Evolutionary conservation across 2,888 invertebrate species (phyloP).

Genomic region (Pherbina coryleti): DNA sequence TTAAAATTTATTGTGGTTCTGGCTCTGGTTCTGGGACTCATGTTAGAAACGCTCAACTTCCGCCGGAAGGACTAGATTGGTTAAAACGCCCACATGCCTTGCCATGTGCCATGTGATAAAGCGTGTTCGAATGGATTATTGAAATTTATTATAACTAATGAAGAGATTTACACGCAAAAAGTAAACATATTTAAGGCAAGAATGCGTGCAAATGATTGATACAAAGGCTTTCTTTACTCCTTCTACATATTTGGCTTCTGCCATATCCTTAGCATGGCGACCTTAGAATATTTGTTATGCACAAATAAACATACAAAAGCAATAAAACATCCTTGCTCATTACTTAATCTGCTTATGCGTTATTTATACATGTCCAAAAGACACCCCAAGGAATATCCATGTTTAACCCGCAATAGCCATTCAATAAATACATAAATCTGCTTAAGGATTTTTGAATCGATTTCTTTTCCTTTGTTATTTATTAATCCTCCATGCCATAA

Average conservation of each 20-base stretch:
- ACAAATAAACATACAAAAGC: not conserved
- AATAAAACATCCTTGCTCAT: not conserved
- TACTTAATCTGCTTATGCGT: not conserved
- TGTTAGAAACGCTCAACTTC: not conserved
- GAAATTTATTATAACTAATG: constrained; percentile 16
- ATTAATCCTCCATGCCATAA: not conserved
- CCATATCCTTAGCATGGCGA: not conserved
- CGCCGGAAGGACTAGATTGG: not conserved
- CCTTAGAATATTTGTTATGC: not conserved
- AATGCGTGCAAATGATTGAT: not conserved
- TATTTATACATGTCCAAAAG: not conserved
- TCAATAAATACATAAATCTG: constrained; percentile 60
- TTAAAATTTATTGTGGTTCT: not conserved
- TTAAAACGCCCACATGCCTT: not conserved
- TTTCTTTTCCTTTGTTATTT: constrained; percentile 51
- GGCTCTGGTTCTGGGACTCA: not conserved
- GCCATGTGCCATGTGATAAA: not conserved
- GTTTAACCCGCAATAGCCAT: constrained; percentile 41
- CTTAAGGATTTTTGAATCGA: constrained; percentile 60
- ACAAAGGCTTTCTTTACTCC: not conserved
- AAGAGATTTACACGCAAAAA: not conserved
- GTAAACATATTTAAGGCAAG: not conserved
- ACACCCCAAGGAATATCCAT: constrained; percentile 20
- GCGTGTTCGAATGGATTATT: not conserved
- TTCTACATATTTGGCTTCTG: not conserved